Percentiles rank a stretch among this genome's conserved stretches.
phyloP scores from a whole-genome alignment of 2,797 vertebrate genomes.

The Galagoides demidoff region DNA sequence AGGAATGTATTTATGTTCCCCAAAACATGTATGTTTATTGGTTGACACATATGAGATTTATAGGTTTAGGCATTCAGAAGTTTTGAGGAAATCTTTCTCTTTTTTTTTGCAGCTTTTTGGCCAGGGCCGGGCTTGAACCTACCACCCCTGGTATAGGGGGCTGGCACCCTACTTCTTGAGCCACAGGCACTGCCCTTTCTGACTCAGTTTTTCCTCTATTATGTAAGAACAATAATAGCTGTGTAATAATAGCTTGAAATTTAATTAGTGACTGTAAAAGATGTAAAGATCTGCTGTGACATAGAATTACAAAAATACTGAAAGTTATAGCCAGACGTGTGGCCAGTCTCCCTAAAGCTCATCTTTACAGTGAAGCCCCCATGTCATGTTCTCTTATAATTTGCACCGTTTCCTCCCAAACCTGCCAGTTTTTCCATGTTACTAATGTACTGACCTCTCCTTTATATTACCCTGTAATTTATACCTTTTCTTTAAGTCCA shows the following conservation, averaged over 20 bases:
- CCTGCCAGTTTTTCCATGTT: conserved; percentile 36
- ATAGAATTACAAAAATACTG: background rate
- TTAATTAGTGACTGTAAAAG: conserved; percentile 44
- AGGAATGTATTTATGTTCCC: background rate
- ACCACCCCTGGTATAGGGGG: too few species aligned
- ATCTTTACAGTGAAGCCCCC: background rate
- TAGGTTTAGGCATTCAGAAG: background rate
- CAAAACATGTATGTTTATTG: background rate
- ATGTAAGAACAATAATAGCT: conserved; percentile 27
- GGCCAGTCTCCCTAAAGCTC: background rate
- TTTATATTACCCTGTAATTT: background rate
- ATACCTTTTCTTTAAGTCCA: conserved; percentile 28
- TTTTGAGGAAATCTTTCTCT: conserved; percentile 28
- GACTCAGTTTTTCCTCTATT: background rate
- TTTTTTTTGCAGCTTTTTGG: too few species aligned
- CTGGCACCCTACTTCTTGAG: too few species aligned
- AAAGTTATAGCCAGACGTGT: background rate
- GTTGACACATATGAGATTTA: background rate
- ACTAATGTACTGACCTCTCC: conserved; percentile 72
- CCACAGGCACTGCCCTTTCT: background rate
- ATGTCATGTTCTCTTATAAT: background rate
- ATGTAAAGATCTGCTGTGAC: background rate
- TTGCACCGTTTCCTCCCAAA: conserved; percentile 42
- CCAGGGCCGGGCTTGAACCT: too few species aligned
- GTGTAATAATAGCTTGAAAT: background rate